phyloP scores from a whole-genome alignment of 1,140 invertebrate genomes.

The Drosophila carrolli region DNA sequence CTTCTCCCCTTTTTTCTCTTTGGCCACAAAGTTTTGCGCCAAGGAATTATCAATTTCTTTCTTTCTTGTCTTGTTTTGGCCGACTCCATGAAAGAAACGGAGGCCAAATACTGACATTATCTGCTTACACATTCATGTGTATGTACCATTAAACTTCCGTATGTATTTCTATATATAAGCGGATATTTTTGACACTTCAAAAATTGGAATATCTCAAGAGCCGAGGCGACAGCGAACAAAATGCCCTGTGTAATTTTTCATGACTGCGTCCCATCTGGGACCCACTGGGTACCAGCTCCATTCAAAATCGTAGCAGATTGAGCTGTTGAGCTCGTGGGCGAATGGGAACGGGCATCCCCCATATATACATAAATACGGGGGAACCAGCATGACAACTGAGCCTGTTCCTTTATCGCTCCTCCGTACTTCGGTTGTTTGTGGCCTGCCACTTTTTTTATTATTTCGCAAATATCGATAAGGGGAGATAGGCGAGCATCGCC shows the following conservation, averaged over 20 bases:
- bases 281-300: conserved; percentile 27
- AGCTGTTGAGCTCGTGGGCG: conserved; percentile 52
- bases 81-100: conserved; percentile 38
- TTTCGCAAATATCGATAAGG: conserved; percentile 77
- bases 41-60: conserved; percentile 52
- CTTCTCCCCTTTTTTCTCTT: conserved; percentile 13
- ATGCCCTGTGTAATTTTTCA: conserved; percentile 72
- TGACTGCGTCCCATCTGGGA: conserved; percentile 61
- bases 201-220: conserved; percentile 75
- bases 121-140: conserved; percentile 76
- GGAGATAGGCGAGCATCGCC: conserved; percentile 16
- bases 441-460: conserved; percentile 71
- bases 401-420: conserved; percentile 58
- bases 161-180: conserved; percentile 56
- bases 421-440: conserved; percentile 14
- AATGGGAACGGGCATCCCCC: background rate
- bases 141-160: conserved; percentile 45
- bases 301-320: conserved; percentile 72
- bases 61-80: conserved; percentile 48
- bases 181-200: conserved; percentile 81
- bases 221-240: conserved; percentile 59
- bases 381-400: conserved; percentile 47
- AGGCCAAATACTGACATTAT: conserved; percentile 60
- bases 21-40: conserved; percentile 49
- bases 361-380: background rate